Percentiles rank a stretch among this genome's conserved stretches.
These are phyloP conservation scores for Erpornis zantholeuca DNA, from an alignment of 2,113 vertebrate species.

Conservation along the genomic window DNA sequence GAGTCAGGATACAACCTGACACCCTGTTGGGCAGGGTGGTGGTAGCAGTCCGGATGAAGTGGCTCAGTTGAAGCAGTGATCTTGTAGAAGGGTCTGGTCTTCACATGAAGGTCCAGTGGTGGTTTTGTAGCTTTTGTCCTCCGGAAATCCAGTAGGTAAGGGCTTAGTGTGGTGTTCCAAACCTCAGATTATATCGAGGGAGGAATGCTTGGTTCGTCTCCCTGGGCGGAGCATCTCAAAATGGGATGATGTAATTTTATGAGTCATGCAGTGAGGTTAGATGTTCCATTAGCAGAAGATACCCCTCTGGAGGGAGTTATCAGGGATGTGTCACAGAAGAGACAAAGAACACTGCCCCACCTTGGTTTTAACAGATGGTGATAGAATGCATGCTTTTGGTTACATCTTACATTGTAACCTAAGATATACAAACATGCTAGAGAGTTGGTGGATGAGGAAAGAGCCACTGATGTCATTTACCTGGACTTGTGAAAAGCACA, in stretches of 20 bases:
- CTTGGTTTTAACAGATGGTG: not conserved
- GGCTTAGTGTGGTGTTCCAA: not conserved
- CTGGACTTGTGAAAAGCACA: not conserved
- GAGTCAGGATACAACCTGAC: no score
- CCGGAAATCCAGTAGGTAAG: not conserved
- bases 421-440: not conserved
- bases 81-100: no score
- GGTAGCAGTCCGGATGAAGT: no score
- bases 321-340: not conserved
- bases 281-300: not conserved
- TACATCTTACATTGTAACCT: not conserved
- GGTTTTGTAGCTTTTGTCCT: not conserved
- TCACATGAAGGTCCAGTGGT: not conserved
- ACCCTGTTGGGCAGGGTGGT: no score
- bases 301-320: not conserved
- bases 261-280: not conserved
- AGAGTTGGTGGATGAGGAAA: not conserved
- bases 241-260: not conserved
- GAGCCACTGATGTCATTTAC: not conserved
- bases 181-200: not conserved
- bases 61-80: no score
- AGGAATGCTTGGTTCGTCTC: not conserved
- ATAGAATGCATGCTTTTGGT: not conserved
- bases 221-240: not conserved
- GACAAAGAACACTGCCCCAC: not conserved